A percentile compares a stretch with the other conserved stretches of the same genome.
Conservation (phyloP, 2,113 vertebrate genomes). For the Salvelinus alpinus region DNA sequence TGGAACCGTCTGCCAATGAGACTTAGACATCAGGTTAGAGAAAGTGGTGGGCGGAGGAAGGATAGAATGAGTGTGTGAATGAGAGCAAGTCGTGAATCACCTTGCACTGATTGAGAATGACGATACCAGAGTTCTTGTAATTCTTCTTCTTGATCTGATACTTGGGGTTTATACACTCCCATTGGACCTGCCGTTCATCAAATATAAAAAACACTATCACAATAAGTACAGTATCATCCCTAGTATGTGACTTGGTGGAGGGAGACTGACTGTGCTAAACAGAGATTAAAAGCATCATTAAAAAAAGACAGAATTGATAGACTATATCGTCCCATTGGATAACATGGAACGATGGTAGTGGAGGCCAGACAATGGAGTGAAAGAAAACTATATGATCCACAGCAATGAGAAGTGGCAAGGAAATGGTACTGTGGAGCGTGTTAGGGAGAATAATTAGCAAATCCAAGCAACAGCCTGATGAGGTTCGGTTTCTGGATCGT, state of each 20-base stretch:
- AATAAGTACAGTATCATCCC: neutral
- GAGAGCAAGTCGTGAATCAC: constrained; percentile 61
- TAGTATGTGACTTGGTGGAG: too few species aligned
- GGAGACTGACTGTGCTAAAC: too few species aligned
- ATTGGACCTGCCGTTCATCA: constrained; percentile 83
- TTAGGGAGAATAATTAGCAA: neutral
- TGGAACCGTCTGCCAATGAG: constrained; percentile 23
- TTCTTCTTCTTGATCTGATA: constrained; percentile 98
- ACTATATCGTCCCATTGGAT: neutral
- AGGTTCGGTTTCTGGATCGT: neutral
- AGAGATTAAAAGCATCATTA: neutral
- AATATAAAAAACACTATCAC: constrained; percentile 1
- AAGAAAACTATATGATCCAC: neutral
- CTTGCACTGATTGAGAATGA: constrained; percentile 97
- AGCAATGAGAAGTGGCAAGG: neutral
- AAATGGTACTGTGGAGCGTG: neutral
- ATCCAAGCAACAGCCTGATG: neutral
- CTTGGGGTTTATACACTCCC: constrained; percentile 96
- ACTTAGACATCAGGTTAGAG: neutral
- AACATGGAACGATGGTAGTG: neutral
- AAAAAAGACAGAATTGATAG: neutral
- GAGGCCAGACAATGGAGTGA: neutral
- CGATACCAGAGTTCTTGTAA: constrained; percentile 95
- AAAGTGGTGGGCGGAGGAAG: neutral
- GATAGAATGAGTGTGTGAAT: neutral